phyloP scores from a whole-genome alignment of 2,113 vertebrate genomes.

The Arvicanthis niloticus region DNA sequence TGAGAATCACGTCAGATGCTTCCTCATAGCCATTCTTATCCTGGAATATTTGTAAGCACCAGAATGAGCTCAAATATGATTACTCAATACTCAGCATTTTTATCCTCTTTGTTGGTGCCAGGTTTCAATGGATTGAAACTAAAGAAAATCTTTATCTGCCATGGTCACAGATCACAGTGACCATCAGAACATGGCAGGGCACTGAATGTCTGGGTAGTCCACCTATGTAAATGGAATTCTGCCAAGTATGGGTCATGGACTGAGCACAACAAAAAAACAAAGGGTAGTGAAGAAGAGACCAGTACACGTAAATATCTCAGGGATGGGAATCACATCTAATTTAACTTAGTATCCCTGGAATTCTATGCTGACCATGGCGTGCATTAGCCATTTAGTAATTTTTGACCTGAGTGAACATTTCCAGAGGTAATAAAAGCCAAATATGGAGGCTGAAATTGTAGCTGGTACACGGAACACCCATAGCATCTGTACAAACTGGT shows the following conservation, averaged over 20 bases:
- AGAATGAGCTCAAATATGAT: neutral
- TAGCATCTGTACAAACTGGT: neutral
- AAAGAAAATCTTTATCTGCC: neutral
- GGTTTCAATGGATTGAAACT: neutral
- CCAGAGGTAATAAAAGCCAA: neutral
- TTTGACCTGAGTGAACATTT: neutral
- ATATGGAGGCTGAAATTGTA: neutral
- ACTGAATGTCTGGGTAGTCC: neutral
- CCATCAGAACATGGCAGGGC: neutral
- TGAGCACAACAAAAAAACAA: neutral
- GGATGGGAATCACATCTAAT: neutral
- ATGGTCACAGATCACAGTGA: neutral
- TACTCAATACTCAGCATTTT: neutral
- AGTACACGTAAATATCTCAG: neutral
- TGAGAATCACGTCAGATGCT: neutral
- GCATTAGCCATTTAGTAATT: slow-evolving; percentile 15
- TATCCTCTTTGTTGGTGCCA: neutral
- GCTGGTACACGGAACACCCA: neutral
- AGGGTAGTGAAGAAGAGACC: neutral
- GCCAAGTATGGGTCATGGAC: neutral
- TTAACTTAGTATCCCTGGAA: neutral
- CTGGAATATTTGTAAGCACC: neutral
- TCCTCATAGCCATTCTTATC: neutral
- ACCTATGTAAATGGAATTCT: neutral
- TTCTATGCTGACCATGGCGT: neutral